Conservation (phyloP, 1,140 invertebrate genomes). For the Druon quercuslanigerum region DNA sequence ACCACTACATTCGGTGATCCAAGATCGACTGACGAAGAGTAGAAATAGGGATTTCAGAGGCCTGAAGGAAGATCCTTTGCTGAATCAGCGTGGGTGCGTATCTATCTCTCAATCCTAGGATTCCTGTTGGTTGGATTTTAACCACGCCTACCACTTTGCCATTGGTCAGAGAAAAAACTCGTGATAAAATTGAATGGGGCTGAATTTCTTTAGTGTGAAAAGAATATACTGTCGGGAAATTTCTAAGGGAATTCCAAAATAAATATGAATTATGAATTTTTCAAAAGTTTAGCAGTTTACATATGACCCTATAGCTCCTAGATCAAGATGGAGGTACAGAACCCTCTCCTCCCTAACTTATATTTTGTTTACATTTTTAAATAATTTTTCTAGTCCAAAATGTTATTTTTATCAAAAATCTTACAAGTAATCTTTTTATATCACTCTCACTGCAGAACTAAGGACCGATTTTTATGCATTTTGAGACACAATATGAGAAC, state of each 20-base stretch:
- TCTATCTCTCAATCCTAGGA: background rate
- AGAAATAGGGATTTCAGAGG: background rate
- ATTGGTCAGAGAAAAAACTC: background rate
- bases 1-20: background rate
- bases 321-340: background rate
- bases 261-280: no score
- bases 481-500: no score
- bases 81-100: background rate
- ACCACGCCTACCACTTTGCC: background rate
- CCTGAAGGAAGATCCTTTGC: background rate
- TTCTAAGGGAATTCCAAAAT: no score
- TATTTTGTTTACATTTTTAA: background rate
- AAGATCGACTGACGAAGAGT: background rate
- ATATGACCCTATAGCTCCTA: background rate
- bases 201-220: background rate
- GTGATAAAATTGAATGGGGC: background rate
- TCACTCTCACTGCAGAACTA: no score
- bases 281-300: no score
- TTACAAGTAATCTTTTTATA: no score
- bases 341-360: background rate
- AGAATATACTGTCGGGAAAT: no score
- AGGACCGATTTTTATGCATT: no score
- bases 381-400: background rate
- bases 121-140: background rate
- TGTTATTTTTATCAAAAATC: no score